A percentile compares a stretch with the other conserved stretches of the same genome.
Evolutionary conservation across 53 echinoderm and acorn worm genomes (phyloP).

Genomic region (Patiria pectinifera): DNA sequence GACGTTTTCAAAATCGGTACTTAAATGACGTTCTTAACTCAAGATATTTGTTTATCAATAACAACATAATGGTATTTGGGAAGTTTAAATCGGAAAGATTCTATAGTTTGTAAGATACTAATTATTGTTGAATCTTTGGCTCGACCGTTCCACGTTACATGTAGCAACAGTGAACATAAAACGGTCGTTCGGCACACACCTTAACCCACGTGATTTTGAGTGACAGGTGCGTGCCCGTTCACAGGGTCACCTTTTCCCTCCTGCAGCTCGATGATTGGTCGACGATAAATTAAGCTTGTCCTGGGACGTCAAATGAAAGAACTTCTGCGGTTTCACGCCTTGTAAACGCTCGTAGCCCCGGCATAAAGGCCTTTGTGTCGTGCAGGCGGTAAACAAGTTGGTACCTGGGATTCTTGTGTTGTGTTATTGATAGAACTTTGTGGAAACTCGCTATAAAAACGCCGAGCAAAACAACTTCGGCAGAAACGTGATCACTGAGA

Average conservation of each 20-base stretch:
- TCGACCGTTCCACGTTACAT: neutral
- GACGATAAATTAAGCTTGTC: neutral
- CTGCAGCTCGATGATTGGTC: conserved; percentile 38
- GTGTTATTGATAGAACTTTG: neutral
- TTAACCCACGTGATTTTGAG: neutral
- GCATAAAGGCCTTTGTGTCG: conserved; percentile 8
- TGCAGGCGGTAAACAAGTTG: conserved; percentile 37
- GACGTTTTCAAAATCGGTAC: no score
- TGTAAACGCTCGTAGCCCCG: neutral
- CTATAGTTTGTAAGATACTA: no score
- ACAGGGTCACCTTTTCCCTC: neutral
- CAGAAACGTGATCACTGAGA: neutral
- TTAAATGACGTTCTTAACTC: no score
- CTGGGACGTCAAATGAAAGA: conserved; percentile 14
- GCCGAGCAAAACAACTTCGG: neutral
- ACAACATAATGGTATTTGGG: no score
- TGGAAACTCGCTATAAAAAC: conserved; percentile 16
- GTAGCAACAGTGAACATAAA: neutral
- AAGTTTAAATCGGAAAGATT: no score
- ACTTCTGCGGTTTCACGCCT: conserved; percentile 29
- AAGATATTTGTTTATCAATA: no score
- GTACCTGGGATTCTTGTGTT: conserved; percentile 37
- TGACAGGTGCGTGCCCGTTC: neutral
- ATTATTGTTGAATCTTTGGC: no score
- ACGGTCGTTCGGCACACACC: neutral